Evolutionary conservation across 2,113 vertebrate genomes (phyloP).

Genomic region (Hyperoodon ampullatus): DNA sequence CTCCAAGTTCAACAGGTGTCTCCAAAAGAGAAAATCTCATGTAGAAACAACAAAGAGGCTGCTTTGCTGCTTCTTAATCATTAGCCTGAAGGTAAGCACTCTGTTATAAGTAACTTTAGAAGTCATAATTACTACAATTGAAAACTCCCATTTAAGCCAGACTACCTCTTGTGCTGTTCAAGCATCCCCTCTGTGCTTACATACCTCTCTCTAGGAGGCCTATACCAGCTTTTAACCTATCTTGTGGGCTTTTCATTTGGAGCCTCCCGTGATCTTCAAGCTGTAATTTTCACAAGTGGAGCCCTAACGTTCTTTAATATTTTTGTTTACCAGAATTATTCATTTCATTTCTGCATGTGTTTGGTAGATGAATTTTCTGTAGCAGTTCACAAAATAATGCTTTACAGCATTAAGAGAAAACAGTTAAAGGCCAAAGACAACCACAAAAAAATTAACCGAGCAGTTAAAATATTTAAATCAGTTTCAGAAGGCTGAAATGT

Average conservation of each 20-base stretch:
- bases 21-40: background rate
- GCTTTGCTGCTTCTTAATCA: constrained; percentile 44
- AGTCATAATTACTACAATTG: constrained; percentile 53
- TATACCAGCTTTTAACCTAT: constrained; percentile 53
- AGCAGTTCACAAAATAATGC: constrained; percentile 29
- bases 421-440: background rate
- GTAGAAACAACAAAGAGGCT: background rate
- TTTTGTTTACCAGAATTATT: constrained; percentile 58
- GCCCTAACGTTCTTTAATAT: constrained; percentile 47
- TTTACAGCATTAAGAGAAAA: background rate
- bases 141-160: constrained; percentile 56
- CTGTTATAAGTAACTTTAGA: constrained; percentile 43
- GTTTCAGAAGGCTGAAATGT: background rate
- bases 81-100: constrained; percentile 32
- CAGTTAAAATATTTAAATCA: constrained; percentile 50
- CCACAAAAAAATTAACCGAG: background rate
- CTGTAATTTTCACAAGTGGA: constrained; percentile 68
- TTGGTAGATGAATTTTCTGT: constrained; percentile 26
- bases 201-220: background rate
- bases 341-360: constrained; percentile 37
- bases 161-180: constrained; percentile 40
- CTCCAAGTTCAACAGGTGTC: constrained; percentile 31
- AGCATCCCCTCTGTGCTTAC: background rate
- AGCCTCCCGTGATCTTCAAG: constrained; percentile 39
- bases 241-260: constrained; percentile 29